Evolutionary conservation across 2,113 vertebrate species (phyloP), one percentile per base, ranked within the genome.

Genomic region (Gopherus evgoodei): DNA sequence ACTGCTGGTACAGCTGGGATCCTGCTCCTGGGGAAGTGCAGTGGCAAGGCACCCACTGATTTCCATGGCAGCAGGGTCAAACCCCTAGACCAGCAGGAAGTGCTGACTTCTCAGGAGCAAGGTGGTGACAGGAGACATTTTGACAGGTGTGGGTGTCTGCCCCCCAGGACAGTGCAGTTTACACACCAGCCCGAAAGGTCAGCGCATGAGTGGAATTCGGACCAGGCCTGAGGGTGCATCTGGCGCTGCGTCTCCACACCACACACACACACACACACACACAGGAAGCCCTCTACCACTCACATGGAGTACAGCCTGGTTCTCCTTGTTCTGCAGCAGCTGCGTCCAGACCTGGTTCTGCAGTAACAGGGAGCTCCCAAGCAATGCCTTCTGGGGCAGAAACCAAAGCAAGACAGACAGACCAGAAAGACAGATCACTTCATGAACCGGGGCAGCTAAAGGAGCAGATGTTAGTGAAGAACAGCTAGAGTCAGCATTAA

Each of bases 321-420:
- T 98, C 84, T 98, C 98, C 95, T 98, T 98, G 98, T 93, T 98
- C 95, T 98, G 98, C 93, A 98, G 98, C 96, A 98, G 97, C 94
- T 98, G 98, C 94, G 98, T 98, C 98, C 98, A 98, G 78, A 98
- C 65, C 44, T 81, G 93, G 80, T 50, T 91, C 17, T 87, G 88
- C 88, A 84, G 88, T 78, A 92, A 83, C 24, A 83, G 90, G 84
- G 91, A 86, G 54, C 47, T 92, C n/a, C 88, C 90, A 59, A 95
- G 94, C 98, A 98, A 98, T 80, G 96, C 98, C 97, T 98, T 98
- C 98, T 98, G 96, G 97, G 97, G 96, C 93, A 88, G 90, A 94
- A 96, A 75, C 91, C 94, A 81, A 90, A 91, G 95, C 17, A 5
- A 50, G 50, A 50, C 50, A 83, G 90, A 93, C 93, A 88, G 11